These are phyloP conservation scores for Danaus melanippus DNA, from an alignment of 1,140 invertebrate genomes.

Conservation along the genomic window DNA sequence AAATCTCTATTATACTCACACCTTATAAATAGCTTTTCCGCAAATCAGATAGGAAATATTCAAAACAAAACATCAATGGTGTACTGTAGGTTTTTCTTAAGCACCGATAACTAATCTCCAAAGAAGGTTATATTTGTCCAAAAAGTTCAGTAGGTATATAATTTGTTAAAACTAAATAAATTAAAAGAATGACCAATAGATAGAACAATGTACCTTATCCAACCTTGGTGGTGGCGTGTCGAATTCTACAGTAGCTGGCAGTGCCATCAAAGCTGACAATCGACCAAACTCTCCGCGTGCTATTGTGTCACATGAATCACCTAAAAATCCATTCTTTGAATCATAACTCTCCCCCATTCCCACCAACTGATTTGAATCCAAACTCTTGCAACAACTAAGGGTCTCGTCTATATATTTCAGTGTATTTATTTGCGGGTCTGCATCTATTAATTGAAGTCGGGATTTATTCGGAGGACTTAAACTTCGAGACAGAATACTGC, in stretches of 20 bases:
- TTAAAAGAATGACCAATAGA: no score
- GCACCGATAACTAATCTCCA: no score
- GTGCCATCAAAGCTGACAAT: slow-evolving; percentile 34
- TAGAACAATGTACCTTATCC: slow-evolving; percentile 36
- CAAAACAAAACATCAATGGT: no score
- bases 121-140: no score
- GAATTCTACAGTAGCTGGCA: slow-evolving; percentile 37
- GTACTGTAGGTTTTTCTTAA: no score
- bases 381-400: slow-evolving; percentile 65
- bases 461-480: slow-evolving; percentile 63
- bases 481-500: slow-evolving; percentile 65
- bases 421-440: slow-evolving; percentile 74
- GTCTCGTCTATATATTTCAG: slow-evolving; percentile 75
- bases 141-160: background rate
- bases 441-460: slow-evolving; percentile 70
- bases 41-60: no score
- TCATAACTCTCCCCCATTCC: slow-evolving; percentile 69
- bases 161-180: background rate
- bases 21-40: no score
- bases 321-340: slow-evolving; percentile 64
- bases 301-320: slow-evolving; percentile 65
- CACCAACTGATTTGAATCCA: slow-evolving; percentile 62
- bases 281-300: slow-evolving; percentile 52
- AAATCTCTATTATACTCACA: no score
- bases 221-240: slow-evolving; percentile 51